A percentile compares a stretch with the other conserved stretches of the same genome.
Conservation (phyloP, 1,140 invertebrate genomes). For the Ceratina japonica region DNA sequence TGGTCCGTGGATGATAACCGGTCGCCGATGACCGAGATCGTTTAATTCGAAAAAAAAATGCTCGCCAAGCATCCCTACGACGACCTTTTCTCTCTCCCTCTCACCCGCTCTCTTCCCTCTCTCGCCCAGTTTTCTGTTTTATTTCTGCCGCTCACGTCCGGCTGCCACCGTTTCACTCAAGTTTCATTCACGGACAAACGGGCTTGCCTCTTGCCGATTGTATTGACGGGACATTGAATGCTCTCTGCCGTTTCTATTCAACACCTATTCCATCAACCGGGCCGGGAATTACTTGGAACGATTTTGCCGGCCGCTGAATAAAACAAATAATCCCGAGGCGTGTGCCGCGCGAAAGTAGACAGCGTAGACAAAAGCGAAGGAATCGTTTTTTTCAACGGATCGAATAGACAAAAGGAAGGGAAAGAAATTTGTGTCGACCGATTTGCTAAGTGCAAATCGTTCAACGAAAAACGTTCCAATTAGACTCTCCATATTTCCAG, state of each 20-base stretch:
- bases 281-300: constrained; percentile 46
- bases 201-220: constrained; percentile 25
- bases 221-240: constrained; percentile 36
- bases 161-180: constrained; percentile 48
- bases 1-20: not conserved
- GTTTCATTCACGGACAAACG: constrained; percentile 43
- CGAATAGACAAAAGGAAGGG: not conserved
- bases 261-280: constrained; percentile 40
- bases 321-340: constrained; percentile 38
- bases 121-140: constrained; percentile 10
- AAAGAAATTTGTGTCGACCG: not conserved
- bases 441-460: constrained; percentile 1
- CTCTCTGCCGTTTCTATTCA: constrained; percentile 40
- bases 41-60: constrained; percentile 44
- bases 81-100: not conserved
- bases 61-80: constrained; percentile 1
- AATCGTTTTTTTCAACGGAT: constrained; percentile 32
- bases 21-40: constrained; percentile 4
- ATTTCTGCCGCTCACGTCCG: constrained; percentile 46
- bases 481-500: no score
- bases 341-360: constrained; percentile 1
- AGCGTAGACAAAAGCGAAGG: constrained; percentile 5
- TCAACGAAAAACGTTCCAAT: not conserved
- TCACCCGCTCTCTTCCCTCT: not conserved
- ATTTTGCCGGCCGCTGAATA: constrained; percentile 37